These are phyloP conservation scores for Phengaris alcon DNA, from an alignment of 2,888 invertebrate genomes.

Conservation along the genomic window DNA sequence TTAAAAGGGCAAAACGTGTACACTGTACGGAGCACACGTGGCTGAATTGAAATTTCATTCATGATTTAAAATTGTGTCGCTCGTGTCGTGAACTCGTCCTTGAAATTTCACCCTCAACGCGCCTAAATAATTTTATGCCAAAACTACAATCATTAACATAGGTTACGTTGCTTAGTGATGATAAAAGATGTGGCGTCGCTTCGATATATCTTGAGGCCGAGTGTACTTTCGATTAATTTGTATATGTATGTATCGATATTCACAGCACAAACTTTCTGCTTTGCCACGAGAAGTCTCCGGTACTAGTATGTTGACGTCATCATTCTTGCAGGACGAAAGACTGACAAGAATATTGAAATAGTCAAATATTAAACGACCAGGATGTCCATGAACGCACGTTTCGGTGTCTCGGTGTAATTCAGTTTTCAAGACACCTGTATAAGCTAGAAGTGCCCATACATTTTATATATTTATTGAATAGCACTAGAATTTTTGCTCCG, in stretches of 20 bases:
- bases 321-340: slow-evolving; percentile 58
- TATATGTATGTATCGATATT: slow-evolving; percentile 35
- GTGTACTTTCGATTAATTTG: slow-evolving; percentile 31
- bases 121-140: background rate
- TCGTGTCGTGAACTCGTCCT: background rate
- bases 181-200: background rate
- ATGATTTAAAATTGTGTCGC: background rate
- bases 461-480: slow-evolving; percentile 59
- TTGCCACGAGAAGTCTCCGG: slow-evolving; percentile 27
- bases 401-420: slow-evolving; percentile 33
- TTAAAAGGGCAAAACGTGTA: too few species aligned
- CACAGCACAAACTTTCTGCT: slow-evolving; percentile 32
- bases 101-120: background rate
- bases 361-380: slow-evolving; percentile 50
- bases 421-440: slow-evolving; percentile 59
- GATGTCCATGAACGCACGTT: slow-evolving; percentile 53
- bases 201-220: background rate
- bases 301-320: slow-evolving; percentile 36
- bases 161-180: too few species aligned
- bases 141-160: background rate
- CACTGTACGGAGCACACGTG: too few species aligned
- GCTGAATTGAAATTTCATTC: background rate
- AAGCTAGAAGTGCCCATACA: slow-evolving; percentile 62
- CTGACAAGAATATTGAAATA: slow-evolving; percentile 61
- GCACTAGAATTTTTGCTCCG: slow-evolving; percentile 73